phyloP scores from a whole-genome alignment of 1,140 invertebrate species.

The Alviniconcha marisindica region DNA sequence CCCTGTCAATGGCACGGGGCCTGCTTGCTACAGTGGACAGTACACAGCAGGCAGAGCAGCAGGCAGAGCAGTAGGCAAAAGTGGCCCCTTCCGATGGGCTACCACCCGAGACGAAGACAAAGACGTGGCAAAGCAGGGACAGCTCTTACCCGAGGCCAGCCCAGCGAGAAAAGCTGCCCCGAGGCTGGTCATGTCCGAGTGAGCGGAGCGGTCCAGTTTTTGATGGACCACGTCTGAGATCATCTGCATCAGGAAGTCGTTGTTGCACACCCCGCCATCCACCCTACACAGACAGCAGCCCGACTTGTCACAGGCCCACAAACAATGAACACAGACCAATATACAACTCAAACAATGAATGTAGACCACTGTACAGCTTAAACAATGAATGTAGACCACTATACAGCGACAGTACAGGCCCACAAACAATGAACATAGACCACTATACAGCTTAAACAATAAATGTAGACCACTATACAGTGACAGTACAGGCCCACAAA shows the following conservation, averaged over 20 bases:
- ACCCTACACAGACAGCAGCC: slow-evolving; percentile 82
- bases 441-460: too few species aligned
- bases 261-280: slow-evolving; percentile 94
- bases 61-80: too few species aligned
- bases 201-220: slow-evolving; percentile 81
- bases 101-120: not conserved
- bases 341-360: too few species aligned
- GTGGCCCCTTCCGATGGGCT: not conserved
- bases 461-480: too few species aligned
- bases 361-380: too few species aligned
- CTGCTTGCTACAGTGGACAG: not conserved
- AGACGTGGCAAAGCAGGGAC: not conserved
- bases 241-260: slow-evolving; percentile 92
- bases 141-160: slow-evolving; percentile 84
- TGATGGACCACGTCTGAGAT: slow-evolving; percentile 88
- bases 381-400: too few species aligned
- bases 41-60: not conserved
- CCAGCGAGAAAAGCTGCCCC: slow-evolving; percentile 90
- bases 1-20: not conserved
- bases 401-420: too few species aligned
- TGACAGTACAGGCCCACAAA: too few species aligned
- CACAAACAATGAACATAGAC: too few species aligned
- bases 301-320: not conserved
- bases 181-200: slow-evolving; percentile 75
- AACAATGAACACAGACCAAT: not conserved